Evolutionary conservation across 2,797 vertebrate species (phyloP).

Genomic region (Kryptopterus vitreolus): DNA sequence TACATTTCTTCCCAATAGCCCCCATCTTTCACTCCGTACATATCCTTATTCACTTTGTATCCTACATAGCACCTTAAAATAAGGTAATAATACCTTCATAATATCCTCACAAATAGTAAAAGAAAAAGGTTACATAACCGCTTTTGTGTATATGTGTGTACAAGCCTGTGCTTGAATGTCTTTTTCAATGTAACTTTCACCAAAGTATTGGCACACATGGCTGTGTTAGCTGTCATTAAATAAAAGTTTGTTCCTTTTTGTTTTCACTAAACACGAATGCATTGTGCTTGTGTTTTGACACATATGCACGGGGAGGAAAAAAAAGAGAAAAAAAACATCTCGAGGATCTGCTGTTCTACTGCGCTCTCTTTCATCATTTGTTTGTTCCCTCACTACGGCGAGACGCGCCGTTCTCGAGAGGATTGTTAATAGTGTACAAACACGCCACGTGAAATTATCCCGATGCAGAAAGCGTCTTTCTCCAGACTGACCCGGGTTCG

Average conservation of each 20-base stretch:
- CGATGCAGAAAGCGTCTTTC: neutral
- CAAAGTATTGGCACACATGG: neutral
- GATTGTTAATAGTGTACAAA: neutral
- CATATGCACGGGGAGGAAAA: too few species aligned
- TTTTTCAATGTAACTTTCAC: neutral
- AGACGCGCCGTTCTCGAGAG: neutral
- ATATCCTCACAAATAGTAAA: neutral
- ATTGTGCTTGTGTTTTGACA: slow-evolving; percentile 1
- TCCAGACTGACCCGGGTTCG: neutral
- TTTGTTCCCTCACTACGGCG: neutral
- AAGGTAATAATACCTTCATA: neutral
- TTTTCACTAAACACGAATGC: neutral
- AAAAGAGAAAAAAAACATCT: neutral
- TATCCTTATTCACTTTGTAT: neutral
- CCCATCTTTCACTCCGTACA: neutral
- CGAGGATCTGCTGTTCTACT: neutral
- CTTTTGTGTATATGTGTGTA: too few species aligned
- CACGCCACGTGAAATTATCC: neutral
- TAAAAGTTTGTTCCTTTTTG: neutral
- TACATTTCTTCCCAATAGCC: neutral
- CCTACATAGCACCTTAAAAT: neutral
- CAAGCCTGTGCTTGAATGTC: neutral
- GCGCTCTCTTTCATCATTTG: neutral
- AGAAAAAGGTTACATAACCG: neutral
- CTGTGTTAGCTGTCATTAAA: neutral